These are phyloP conservation scores for Polypedilum pembai DNA, from an alignment of 1,140 invertebrate species.

Conservation along the genomic window DNA sequence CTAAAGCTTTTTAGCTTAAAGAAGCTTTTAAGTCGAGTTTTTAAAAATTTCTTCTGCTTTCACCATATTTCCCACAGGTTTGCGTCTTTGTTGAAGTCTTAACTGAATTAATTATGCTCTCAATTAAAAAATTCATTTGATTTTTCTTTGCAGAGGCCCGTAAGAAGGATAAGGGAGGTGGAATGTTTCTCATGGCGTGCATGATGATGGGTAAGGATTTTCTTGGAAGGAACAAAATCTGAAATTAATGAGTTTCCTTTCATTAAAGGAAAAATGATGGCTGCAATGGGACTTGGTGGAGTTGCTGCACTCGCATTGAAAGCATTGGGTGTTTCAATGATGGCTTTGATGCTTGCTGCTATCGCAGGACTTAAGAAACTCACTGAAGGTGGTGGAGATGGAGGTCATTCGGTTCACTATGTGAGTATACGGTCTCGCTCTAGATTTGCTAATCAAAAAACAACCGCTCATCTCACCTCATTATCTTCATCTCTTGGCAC, in stretches of 20 bases:
- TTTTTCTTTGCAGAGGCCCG: constrained; percentile 45
- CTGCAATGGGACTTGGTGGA: constrained; percentile 61
- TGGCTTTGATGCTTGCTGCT: constrained; percentile 63
- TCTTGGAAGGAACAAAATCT: constrained; percentile 31
- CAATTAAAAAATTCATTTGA: background rate
- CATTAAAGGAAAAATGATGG: constrained; percentile 52
- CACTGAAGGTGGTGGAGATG: constrained; percentile 48
- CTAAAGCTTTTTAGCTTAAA: too few species aligned
- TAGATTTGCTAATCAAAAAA: background rate
- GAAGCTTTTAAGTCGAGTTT: too few species aligned
- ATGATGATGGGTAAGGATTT: constrained; percentile 60
- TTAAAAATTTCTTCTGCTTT: too few species aligned
- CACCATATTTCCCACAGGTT: too few species aligned
- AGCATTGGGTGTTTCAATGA: constrained; percentile 53
- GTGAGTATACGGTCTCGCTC: constrained; percentile 46
- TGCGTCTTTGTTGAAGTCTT: too few species aligned
- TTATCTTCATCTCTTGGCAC: too few species aligned
- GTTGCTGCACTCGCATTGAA: constrained; percentile 66
- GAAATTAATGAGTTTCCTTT: background rate
- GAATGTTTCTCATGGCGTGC: constrained; percentile 52
- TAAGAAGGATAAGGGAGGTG: constrained; percentile 50
- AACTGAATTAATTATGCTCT: too few species aligned
- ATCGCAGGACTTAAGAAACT: constrained; percentile 65
- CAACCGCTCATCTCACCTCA: too few species aligned
- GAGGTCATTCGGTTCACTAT: constrained; percentile 63